Evolutionary conservation across 2,888 invertebrate genomes (phyloP).

Genomic region (Lycophotia porphyrea): DNA sequence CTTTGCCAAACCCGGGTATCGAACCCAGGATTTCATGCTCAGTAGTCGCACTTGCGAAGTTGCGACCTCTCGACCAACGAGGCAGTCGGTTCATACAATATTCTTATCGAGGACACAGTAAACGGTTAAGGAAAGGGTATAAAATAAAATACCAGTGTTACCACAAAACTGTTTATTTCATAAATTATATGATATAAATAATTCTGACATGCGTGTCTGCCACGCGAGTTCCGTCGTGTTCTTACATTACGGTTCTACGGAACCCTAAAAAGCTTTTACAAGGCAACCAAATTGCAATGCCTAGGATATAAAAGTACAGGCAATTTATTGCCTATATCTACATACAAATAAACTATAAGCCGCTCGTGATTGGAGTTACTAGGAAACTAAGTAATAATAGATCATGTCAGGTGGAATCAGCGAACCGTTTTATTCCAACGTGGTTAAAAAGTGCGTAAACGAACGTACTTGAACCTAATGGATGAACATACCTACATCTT

Average conservation of each 20-base stretch:
- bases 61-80: neutral
- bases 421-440: constrained; percentile 5
- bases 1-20: neutral
- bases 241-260: constrained; percentile 41
- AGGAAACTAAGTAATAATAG: constrained; percentile 2
- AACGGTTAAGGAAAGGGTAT: neutral
- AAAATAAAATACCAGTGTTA: constrained; percentile 45
- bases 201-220: constrained; percentile 39
- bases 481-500: neutral
- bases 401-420: neutral
- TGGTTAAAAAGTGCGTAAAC: neutral
- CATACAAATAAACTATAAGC: constrained; percentile 42
- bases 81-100: neutral
- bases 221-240: constrained; percentile 53
- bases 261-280: constrained; percentile 62
- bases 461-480: neutral
- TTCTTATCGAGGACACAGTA: neutral
- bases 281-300: constrained; percentile 61
- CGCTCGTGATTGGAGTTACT: constrained; percentile 23
- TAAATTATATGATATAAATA: constrained; percentile 60
- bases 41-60: neutral
- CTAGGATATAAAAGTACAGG: constrained; percentile 51
- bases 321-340: constrained; percentile 44
- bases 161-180: constrained; percentile 64
- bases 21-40: neutral